Evolutionary conservation across 2,888 invertebrate species (phyloP), one percentile per base, ranked within the genome.

Genomic region (Prostheceraeus crozeri): DNA sequence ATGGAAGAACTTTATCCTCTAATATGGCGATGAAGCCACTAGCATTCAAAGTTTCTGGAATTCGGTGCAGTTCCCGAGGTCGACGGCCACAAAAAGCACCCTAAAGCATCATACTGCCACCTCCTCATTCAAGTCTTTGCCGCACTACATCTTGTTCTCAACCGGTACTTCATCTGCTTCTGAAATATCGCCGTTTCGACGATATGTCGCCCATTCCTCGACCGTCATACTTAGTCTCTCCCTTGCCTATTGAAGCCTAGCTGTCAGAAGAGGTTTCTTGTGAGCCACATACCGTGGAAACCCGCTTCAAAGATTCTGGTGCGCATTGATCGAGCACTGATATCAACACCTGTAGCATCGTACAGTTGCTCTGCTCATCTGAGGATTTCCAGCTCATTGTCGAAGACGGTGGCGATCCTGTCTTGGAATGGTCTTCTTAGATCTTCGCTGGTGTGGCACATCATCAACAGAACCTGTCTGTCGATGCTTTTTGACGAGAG

Each of bases 51-150:
- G 40, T 8, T 4, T n/a, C n/a, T 4, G 14, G n/a, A 8, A 40
- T 21, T 16, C 40, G 40, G 19, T 40, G 40, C 6, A 40, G n/a
- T n/a, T 40, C 16, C 6, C 14, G 40, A 8, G 40, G 40, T 6
- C 40, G 16, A 8, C n/a, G 4, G 19, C 16, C 14, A 4, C 16
- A 40, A 40, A 40, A 40, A 4, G 40, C 40, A 4, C 40, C n/a
- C 40, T 21, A 40, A 40, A 40, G 16, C 40, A 40, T 40, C 40
- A 40, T 4, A 40, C 40, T n/a, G n/a, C 40, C 16, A n/a, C 40
- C 40, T 8, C n/a, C 6, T n/a, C 19, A 21, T 8, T 8, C 6
- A 21, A 40, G 40, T 40, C 40, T n/a, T n/a, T n/a, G n/a, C n/a
- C n/a, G n/a, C n/a, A n/a, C n/a, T n/a, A n/a, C n/a, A n/a, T n/a